A percentile compares a stretch with the other conserved stretches of the same genome.
These are phyloP conservation scores for Psettodes erumei DNA, from an alignment of 2,113 vertebrate species.

Conservation along the genomic window DNA sequence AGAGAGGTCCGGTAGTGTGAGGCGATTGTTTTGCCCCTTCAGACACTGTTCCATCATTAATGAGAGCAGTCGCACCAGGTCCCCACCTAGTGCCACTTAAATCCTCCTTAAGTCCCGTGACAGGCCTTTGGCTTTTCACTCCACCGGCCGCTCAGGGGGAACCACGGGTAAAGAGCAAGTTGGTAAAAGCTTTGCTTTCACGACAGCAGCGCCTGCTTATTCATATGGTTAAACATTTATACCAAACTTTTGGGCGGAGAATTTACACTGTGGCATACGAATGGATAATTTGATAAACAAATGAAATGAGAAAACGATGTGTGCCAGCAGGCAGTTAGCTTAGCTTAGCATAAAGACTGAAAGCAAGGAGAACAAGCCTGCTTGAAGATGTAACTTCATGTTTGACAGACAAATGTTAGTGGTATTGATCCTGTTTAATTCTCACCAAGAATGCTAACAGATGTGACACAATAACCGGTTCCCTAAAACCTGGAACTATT, in stretches of 20 bases:
- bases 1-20: conserved; percentile 24
- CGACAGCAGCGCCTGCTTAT: not conserved
- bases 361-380: too few species aligned
- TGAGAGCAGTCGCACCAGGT: conserved; percentile 45
- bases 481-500: not conserved
- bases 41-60: conserved; percentile 70
- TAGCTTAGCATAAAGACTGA: too few species aligned
- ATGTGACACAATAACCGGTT: too few species aligned
- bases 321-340: too few species aligned
- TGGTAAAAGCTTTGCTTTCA: conserved; percentile 4
- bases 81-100: conserved; percentile 52
- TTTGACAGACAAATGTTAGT: too few species aligned
- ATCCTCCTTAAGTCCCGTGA: conserved; percentile 42
- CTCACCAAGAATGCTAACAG: not conserved
- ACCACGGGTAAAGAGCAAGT: not conserved
- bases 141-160: not conserved
- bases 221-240: not conserved
- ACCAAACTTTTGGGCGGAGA: not conserved
- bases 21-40: conserved; percentile 60
- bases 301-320: not conserved
- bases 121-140: conserved; percentile 36
- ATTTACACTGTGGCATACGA: too few species aligned
- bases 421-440: too few species aligned
- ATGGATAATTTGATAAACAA: not conserved
- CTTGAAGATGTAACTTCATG: too few species aligned